These are phyloP conservation scores for Formica selysi DNA, from an alignment of 1,140 invertebrate genomes.

Conservation along the genomic window DNA sequence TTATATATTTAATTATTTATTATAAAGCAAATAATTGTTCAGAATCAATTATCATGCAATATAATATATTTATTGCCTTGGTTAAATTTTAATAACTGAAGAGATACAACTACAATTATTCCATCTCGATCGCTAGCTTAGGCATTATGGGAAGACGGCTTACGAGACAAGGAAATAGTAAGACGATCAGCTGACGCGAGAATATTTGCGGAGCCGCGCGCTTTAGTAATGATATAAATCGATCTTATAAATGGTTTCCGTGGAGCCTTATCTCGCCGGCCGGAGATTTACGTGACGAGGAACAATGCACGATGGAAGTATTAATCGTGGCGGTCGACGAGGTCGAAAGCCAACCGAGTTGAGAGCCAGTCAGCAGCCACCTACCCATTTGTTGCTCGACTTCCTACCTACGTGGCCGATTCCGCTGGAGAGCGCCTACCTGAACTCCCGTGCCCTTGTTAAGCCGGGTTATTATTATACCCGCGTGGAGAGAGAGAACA, in stretches of 20 bases:
- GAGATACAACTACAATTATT: neutral
- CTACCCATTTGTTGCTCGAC: slow-evolving; percentile 77
- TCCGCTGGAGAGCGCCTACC: slow-evolving; percentile 67
- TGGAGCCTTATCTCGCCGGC: slow-evolving; percentile 67
- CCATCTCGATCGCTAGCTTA: slow-evolving; percentile 1
- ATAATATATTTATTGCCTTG: neutral
- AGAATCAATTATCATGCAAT: slow-evolving; percentile 5
- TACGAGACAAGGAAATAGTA: slow-evolving; percentile 33
- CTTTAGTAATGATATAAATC: slow-evolving; percentile 69
- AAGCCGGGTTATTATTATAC: slow-evolving; percentile 75
- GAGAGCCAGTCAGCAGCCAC: slow-evolving; percentile 70
- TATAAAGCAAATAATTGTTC: slow-evolving; percentile 3
- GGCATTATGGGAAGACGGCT: slow-evolving; percentile 5
- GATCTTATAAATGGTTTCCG: slow-evolving; percentile 74
- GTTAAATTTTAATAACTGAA: slow-evolving; percentile 19
- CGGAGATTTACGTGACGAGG: slow-evolving; percentile 78
- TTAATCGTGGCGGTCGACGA: slow-evolving; percentile 75
- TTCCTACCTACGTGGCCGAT: slow-evolving; percentile 74
- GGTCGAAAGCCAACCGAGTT: slow-evolving; percentile 54
- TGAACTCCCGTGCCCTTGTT: slow-evolving; percentile 76
- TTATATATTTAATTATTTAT: neutral
- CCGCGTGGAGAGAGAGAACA: slow-evolving; percentile 62
- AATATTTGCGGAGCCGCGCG: slow-evolving; percentile 47
- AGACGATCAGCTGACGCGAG: slow-evolving; percentile 60
- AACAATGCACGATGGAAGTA: slow-evolving; percentile 81